Evolutionary conservation across 2,113 vertebrate genomes (phyloP).

Genomic region (Orthochromis malagaraziensis): DNA sequence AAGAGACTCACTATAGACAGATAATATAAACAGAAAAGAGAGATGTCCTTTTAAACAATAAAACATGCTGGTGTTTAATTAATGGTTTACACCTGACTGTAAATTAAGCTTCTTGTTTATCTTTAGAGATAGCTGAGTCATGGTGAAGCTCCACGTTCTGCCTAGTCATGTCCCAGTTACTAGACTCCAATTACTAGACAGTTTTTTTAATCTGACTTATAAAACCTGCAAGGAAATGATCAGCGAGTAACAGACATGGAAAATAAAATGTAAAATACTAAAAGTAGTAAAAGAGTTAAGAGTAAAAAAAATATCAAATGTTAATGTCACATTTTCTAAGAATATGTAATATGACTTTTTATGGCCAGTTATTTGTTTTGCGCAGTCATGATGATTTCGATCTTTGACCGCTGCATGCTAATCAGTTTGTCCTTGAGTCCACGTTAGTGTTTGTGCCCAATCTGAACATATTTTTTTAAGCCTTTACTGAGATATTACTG

Average conservation of each 20-base stretch:
- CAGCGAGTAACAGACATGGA: neutral
- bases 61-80: neutral
- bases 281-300: neutral
- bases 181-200: neutral
- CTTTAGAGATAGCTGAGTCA: neutral
- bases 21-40: neutral
- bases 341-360: neutral
- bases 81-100: neutral
- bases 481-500: neutral
- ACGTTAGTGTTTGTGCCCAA: neutral
- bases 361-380: neutral
- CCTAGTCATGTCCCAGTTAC: neutral
- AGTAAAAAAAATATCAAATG: neutral
- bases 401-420: accelerated
- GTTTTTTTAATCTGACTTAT: neutral
- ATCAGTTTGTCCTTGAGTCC: neutral
- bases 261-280: neutral
- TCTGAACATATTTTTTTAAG: neutral
- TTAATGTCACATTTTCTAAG: neutral
- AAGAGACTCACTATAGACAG: neutral
- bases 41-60: neutral
- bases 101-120: neutral
- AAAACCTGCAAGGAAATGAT: neutral
- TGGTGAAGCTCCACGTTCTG: neutral
- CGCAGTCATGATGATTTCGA: accelerated